Conservation (phyloP, 2,797 vertebrate species). For the Tangara arthus region DNA sequence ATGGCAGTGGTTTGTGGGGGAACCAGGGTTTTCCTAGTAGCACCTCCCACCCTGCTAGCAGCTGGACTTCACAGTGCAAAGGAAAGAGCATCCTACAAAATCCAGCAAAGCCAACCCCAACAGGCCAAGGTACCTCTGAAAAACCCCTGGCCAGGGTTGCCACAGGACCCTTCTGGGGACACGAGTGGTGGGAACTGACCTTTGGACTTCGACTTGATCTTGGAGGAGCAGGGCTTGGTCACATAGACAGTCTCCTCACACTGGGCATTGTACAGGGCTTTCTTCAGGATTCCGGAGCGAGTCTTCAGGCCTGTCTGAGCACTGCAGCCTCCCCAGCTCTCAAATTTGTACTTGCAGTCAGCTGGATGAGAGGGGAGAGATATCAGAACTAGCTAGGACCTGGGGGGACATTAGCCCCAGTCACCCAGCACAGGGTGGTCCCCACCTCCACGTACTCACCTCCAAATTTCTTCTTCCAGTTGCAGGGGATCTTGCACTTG, state of each 20-base stretch:
- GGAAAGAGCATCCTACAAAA: not conserved
- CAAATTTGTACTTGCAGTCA: constrained; percentile 92
- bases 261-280: constrained; percentile 83
- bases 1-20: not conserved
- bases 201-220: constrained; percentile 86
- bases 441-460: constrained; percentile 69
- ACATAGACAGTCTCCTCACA: constrained; percentile 83
- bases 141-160: not conserved
- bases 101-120: not conserved
- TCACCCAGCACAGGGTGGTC: not conserved
- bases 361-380: constrained; percentile 67
- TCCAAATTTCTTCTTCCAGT: constrained; percentile 97
- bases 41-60: not conserved
- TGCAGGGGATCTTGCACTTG: constrained; percentile 92
- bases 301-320: constrained; percentile 74
- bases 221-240: constrained; percentile 84
- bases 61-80: not conserved
- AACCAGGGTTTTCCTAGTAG: not conserved
- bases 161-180: not conserved
- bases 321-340: constrained; percentile 86
- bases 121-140: not conserved
- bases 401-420: rapidly evolving
- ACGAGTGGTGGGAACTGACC: constrained; percentile 71
- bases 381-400: not conserved
- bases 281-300: constrained; percentile 84